Base-by-base conservation (phyloP, 2,113 vertebrate species). In the Phylloscopus trochiloides region DNA sequence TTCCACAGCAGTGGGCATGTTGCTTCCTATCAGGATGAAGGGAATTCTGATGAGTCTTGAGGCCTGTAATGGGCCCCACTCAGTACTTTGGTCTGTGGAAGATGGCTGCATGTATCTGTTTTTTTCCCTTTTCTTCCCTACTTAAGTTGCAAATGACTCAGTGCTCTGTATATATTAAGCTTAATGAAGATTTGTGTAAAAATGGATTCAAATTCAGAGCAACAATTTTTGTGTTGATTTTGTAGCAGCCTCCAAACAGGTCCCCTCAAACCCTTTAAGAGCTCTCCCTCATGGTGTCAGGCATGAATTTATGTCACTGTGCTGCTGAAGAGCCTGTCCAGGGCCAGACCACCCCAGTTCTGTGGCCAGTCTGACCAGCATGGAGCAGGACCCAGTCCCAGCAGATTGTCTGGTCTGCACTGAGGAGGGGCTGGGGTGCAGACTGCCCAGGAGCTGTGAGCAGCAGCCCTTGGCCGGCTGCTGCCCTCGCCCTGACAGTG, bases 1-100 rank as follows among this genome's bases (percentile, higher is more conserved):
- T 52, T 38, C 51, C 3, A 38, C 38, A 34, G 31, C 76, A n/a
- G 25, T 3, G 31, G 14, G 28, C 7, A 5, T 0, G 0, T 21
- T 55, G 63, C 63, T 80, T 31, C 17, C 38, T 38, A 14, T 58
- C 38, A 51, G 16, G 25, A 55, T 0, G 0, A 7, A 38, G 24
- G 45, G 17, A 82, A 12, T 32, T 62, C 43, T 0, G 0, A 6
- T 58, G 47, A 14, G 29, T 24, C 50, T 26, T 55, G 50, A 29
- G 36, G 24, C 32, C 36, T 31, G 13, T 34, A 22, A 29, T 4
- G 50, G 57, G 26, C 90, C 47, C 20, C 32, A 13, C 1, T 5
- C 38, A 16, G 2, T n/a, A 7, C 36, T 86, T 73, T 36, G 28
- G 13, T 48, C 24, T 74, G 19, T 52, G 18, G 31, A 57, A 36